A percentile compares a stretch with the other conserved stretches of the same genome.
phyloP scores from a whole-genome alignment of 2,888 invertebrate species.

The Pseudolycoriella hygida region DNA sequence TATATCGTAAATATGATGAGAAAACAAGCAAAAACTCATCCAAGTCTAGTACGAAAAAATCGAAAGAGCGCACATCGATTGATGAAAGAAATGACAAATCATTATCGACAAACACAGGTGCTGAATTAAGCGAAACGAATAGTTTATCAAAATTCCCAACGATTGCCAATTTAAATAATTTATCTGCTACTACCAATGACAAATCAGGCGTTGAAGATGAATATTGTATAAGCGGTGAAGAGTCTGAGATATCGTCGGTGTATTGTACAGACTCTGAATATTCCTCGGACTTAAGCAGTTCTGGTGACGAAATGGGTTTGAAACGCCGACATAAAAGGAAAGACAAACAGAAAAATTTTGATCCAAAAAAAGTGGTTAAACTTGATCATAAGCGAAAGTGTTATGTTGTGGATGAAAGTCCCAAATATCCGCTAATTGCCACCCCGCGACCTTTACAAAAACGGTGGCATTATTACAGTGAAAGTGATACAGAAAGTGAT shows the following conservation, averaged over 20 bases:
- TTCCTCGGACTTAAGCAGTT: conserved; percentile 22
- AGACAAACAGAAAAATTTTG: conserved; percentile 22
- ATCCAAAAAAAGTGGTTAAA: conserved; percentile 28
- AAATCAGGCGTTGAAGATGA: conserved; percentile 20
- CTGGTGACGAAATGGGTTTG: conserved; percentile 16
- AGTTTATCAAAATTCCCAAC: conserved; percentile 30
- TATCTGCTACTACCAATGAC: conserved; percentile 26
- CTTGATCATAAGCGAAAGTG: conserved; percentile 26
- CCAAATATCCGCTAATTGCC: conserved; percentile 37
- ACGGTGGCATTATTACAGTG: conserved; percentile 28
- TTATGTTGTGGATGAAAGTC: conserved; percentile 35
- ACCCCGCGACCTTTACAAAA: conserved; percentile 44
- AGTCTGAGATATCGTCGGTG: conserved; percentile 5
- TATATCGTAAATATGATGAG: too few species aligned
- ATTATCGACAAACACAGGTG: neutral
- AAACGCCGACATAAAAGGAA: conserved; percentile 19
- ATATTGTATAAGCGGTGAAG: conserved; percentile 8
- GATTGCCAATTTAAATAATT: conserved; percentile 30
- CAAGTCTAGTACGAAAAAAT: neutral
- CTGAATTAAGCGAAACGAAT: conserved; percentile 8
- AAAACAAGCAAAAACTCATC: neutral
- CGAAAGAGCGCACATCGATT: neutral
- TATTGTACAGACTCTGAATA: conserved; percentile 17
- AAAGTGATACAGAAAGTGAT: conserved; percentile 30
- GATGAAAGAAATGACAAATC: neutral